phyloP scores from a whole-genome alignment of 2,888 invertebrate species.

The Luffia ferchaultella region DNA sequence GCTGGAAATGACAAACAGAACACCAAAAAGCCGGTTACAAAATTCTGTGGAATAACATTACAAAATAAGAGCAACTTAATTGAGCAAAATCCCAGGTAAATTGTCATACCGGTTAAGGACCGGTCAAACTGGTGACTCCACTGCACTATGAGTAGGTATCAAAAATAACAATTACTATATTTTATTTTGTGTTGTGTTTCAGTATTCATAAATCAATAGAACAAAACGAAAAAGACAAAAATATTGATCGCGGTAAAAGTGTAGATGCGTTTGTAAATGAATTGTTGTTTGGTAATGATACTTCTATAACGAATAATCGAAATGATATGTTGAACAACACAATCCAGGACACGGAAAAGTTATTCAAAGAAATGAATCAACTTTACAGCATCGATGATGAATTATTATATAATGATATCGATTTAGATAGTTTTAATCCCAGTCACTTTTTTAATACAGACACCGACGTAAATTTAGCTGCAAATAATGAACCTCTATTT shows the following conservation, averaged over 20 bases:
- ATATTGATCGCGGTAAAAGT: not conserved
- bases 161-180: not conserved
- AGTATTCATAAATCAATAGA: not conserved
- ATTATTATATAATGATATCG: conserved; percentile 46
- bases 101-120: too few relatives aligned
- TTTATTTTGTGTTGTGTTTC: not conserved
- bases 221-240: not conserved
- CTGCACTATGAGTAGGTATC: too few relatives aligned
- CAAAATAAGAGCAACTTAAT: not conserved
- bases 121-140: too few relatives aligned
- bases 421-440: conserved; percentile 47
- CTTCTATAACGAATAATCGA: not conserved
- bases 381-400: conserved; percentile 51
- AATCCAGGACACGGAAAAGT: conserved; percentile 20
- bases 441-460: conserved; percentile 39
- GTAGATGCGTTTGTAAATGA: not conserved
- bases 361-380: conserved; percentile 50
- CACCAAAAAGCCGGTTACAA: not conserved
- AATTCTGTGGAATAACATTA: not conserved
- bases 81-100: not conserved
- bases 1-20: not conserved
- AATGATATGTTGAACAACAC: not conserved
- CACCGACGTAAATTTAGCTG: conserved; percentile 28
- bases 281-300: not conserved
- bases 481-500: conserved; percentile 35